Evolutionary conservation across 2,888 invertebrate genomes (phyloP), one percentile per base, ranked within the genome.

Genomic region (Heliconius aoede): DNA sequence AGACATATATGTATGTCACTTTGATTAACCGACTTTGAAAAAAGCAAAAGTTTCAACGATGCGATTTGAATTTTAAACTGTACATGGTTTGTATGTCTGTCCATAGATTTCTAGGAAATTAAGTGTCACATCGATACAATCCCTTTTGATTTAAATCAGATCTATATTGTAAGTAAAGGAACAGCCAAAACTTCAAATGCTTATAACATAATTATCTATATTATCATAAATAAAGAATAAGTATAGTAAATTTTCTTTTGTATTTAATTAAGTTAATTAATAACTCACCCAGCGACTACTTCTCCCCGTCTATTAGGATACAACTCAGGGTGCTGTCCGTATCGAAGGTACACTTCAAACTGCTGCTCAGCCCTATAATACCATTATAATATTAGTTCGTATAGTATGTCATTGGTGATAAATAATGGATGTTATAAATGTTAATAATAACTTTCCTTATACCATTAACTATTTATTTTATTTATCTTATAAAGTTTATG

Each of bases 271-370:
- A 3, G n/a, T 11, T 58, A 24, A 24, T 21, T 4, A 58, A 3
- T 21, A n/a, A 81, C 96, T 91, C 94, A 97, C 95, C 98, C 98
- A 76, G 97, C 96, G 1, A 98, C 97, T 28, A 98, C 96, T 90
- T 98, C 97, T 1, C 98, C 98, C 81, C 98, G 95, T 81, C 98
- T 95, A 88, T 98, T 98, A 1, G 98, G 98, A 90, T 98, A 98
- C 30, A 98, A 95, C 88, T 98, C 98, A 58, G 98, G 98, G 95
- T 98, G 98, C 86, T 98, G 98, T n/a, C 98, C 98, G 87, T 98
- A 98, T 80, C 98, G 95, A 73, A 97, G 95, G 88, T 98, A 98
- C 67, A 98, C 98, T 90, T 98, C 98, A 85, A 97, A 97, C 91
- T 98, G 98, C 87, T 98, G 98, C 89, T 98, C 98, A 64, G 98